Evolutionary conservation across 2,797 vertebrate genomes (phyloP).

Genomic region (Eospalax fontanierii): DNA sequence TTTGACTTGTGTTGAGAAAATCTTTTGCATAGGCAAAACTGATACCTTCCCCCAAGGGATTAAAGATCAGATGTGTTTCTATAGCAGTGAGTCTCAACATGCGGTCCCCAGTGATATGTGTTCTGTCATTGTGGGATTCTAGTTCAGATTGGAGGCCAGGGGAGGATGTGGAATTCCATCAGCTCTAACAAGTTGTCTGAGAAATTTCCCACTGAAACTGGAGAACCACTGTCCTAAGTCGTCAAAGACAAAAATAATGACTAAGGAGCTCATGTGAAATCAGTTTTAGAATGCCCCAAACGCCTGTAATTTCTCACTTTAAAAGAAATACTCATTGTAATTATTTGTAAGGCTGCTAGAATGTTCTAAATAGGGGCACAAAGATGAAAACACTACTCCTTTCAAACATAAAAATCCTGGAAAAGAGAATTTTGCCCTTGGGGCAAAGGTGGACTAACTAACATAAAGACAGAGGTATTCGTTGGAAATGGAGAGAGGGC

Average conservation of each 20-base stretch:
- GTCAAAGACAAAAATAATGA: not conserved
- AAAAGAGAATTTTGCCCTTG: not conserved
- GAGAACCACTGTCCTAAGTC: slow-evolving; percentile 9
- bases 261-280: not conserved
- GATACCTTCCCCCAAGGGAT: not conserved
- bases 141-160: not conserved
- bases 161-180: not conserved
- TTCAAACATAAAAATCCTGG: not conserved
- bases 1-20: slow-evolving; percentile 27
- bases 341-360: not conserved
- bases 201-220: slow-evolving; percentile 45
- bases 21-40: not conserved
- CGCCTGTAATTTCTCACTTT: slow-evolving; percentile 26
- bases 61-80: not conserved
- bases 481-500: no score
- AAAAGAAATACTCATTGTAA: slow-evolving; percentile 35
- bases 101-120: not conserved
- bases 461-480: not conserved
- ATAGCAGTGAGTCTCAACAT: not conserved
- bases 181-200: slow-evolving; percentile 47
- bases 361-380: slow-evolving; percentile 33
- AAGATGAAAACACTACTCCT: slow-evolving; percentile 18
- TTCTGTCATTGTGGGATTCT: not conserved
- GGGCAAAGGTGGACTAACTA: not conserved
- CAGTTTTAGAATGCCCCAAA: slow-evolving; percentile 52